phyloP scores from a whole-genome alignment of 1,140 invertebrate genomes.

The Drosophila melanica region DNA sequence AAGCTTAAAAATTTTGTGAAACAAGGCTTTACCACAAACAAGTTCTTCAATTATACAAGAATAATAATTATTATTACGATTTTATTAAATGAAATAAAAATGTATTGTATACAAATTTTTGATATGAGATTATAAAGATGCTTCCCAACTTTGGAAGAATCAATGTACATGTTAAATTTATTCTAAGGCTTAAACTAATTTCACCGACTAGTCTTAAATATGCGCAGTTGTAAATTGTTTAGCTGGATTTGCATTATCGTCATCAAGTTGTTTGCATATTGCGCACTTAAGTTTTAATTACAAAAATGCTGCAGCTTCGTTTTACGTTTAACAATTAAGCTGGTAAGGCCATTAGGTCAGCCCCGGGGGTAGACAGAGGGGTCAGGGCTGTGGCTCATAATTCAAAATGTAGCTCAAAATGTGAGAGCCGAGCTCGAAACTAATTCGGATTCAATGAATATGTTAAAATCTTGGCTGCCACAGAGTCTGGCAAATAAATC shows the following conservation, averaged over 20 bases:
- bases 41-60: too few species aligned
- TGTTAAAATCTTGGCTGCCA: conserved; percentile 62
- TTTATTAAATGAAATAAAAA: too few species aligned
- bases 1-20: too few species aligned
- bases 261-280: conserved; percentile 8
- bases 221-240: background rate
- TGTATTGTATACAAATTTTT: too few species aligned
- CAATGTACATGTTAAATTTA: background rate
- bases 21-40: too few species aligned
- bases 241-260: conserved; percentile 1
- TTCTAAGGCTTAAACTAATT: background rate
- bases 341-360: conserved; percentile 30
- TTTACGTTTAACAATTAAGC: conserved; percentile 29
- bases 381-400: conserved; percentile 20
- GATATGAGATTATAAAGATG: too few species aligned
- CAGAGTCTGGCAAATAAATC: conserved; percentile 43
- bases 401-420: conserved; percentile 41
- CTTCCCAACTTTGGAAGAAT: too few species aligned
- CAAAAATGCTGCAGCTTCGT: conserved; percentile 29
- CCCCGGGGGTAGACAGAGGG: background rate
- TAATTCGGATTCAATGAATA: conserved; percentile 76
- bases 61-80: too few species aligned
- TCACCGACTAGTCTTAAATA: background rate
- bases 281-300: conserved; percentile 29
- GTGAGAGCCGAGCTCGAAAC: conserved; percentile 18